Percentiles rank a stretch among this genome's conserved stretches.
Evolutionary conservation across 2,113 vertebrate species (phyloP).

Genomic region (Anarhynchus alexandrinus): DNA sequence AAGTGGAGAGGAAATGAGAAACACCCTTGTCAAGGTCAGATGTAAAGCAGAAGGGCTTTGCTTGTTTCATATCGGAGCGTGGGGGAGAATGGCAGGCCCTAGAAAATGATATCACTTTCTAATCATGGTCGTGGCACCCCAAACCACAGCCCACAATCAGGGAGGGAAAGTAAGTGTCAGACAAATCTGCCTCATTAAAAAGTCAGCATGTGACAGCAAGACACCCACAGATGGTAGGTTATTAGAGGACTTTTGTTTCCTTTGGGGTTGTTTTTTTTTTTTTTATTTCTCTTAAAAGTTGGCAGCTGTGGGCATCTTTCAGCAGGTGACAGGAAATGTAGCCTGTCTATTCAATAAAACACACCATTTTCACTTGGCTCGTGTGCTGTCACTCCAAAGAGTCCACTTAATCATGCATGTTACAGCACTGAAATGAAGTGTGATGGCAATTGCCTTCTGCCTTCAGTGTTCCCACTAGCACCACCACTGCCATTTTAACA

Average conservation of each 20-base stretch:
- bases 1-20: slow-evolving; percentile 59
- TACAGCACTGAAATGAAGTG: neutral
- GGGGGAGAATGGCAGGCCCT: neutral
- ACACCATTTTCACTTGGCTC: neutral
- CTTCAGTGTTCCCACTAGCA: neutral
- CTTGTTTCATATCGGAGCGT: slow-evolving; percentile 15
- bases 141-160: neutral
- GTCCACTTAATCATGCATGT: neutral
- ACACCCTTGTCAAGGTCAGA: slow-evolving; percentile 52
- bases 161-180: neutral
- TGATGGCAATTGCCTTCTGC: neutral
- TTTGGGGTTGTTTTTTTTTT: neutral
- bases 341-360: neutral
- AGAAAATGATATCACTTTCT: slow-evolving; percentile 10
- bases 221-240: neutral
- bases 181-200: neutral
- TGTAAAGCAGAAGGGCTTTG: slow-evolving; percentile 42
- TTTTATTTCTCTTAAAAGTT: neutral
- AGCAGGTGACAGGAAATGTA: slow-evolving; percentile 3
- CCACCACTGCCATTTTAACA: neutral
- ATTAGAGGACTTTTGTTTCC: neutral
- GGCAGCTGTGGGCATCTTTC: neutral
- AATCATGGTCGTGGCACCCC: neutral
- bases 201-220: neutral
- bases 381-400: neutral